Evolutionary conservation across 2,113 vertebrate species (phyloP).

Genomic region (Zosterops pallidus): DNA sequence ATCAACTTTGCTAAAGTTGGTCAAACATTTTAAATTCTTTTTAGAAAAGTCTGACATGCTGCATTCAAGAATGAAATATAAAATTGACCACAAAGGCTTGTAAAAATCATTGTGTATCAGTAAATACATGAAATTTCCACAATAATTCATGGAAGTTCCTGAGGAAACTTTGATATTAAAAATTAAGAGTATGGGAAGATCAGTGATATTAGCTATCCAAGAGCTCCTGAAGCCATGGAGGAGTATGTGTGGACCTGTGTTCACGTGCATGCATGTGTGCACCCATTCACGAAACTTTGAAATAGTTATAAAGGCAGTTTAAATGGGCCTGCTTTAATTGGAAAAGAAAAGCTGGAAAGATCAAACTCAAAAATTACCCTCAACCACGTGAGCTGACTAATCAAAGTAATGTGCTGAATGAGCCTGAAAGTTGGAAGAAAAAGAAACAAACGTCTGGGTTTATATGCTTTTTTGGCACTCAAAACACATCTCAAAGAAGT

Average conservation of each 20-base stretch:
- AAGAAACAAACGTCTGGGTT: not conserved
- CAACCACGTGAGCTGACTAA: not conserved
- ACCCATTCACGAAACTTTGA: not conserved
- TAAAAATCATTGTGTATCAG: not conserved
- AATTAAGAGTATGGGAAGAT: not conserved
- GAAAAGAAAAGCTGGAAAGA: not conserved
- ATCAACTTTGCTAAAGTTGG: not conserved
- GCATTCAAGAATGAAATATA: not conserved
- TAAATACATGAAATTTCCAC: not conserved
- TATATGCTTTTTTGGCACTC: not conserved
- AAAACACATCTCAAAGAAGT: not conserved
- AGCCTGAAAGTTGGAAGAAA: not conserved
- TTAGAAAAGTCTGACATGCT: not conserved
- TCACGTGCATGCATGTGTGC: not conserved
- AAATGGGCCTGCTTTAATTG: not conserved
- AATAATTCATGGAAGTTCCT: not conserved
- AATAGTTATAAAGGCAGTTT: not conserved
- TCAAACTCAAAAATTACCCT: not conserved
- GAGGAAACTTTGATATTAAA: not conserved
- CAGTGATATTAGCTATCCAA: not conserved
- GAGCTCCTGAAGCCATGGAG: not conserved
- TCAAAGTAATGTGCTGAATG: not conserved
- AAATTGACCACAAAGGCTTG: not conserved
- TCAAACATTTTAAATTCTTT: not conserved
- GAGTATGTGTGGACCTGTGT: not conserved